phyloP scores from a whole-genome alignment of 2,113 vertebrate genomes.

The Lepus americanus region DNA sequence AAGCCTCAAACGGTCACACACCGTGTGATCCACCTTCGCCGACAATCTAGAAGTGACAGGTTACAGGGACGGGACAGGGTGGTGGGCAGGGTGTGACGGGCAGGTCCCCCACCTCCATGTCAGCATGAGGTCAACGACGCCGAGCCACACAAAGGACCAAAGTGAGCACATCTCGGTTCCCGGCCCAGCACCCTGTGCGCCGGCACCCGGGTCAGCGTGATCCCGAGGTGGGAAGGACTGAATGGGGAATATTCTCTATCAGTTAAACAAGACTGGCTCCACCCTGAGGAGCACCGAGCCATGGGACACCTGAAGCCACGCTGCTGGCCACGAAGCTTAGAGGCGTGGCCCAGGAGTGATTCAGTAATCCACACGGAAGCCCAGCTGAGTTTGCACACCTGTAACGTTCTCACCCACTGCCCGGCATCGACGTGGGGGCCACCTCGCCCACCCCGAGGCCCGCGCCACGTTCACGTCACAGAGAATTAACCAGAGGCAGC shows the following conservation, averaged over 20 bases:
- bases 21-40: no score
- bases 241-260: neutral
- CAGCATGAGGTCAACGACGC: no score
- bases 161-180: no score
- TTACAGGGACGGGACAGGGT: neutral
- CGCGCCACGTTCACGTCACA: neutral
- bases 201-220: neutral
- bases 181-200: no score
- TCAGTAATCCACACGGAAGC: conserved; percentile 61
- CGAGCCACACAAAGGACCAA: no score
- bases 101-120: no score
- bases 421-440: neutral
- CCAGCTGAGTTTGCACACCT: conserved; percentile 44
- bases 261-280: conserved; percentile 27
- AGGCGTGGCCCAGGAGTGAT: conserved; percentile 46
- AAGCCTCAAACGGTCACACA: neutral
- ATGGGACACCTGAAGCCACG: neutral
- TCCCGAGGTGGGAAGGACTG: neutral
- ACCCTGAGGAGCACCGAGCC: neutral
- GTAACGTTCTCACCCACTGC: neutral
- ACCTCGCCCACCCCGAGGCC: neutral
- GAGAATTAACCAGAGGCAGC: conserved; percentile 62
- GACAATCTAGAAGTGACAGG: neutral
- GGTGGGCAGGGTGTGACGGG: no score
- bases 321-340: neutral